Percentiles rank a stretch among this genome's conserved stretches.
phyloP scores from a whole-genome alignment of 2,797 vertebrate species.

The Steatocranus sp. region DNA sequence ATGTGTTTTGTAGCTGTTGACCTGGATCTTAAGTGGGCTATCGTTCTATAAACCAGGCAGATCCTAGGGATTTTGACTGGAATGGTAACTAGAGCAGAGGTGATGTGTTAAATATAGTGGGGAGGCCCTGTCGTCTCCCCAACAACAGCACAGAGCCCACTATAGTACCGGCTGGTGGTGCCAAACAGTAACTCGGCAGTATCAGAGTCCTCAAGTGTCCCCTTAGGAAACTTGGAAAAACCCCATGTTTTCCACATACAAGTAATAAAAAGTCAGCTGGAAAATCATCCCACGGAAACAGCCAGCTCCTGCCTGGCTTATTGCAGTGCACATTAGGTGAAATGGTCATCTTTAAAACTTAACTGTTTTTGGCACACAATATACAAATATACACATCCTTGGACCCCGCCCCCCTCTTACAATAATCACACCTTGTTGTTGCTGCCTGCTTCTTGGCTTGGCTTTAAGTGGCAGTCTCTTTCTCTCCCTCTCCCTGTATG shows the following conservation, averaged over 20 bases:
- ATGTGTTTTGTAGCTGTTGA: not conserved
- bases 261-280: not conserved
- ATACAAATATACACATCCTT: not conserved
- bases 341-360: not conserved
- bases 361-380: not conserved
- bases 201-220: slow-evolving; percentile 19
- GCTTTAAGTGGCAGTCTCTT: slow-evolving; percentile 6
- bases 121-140: slow-evolving; percentile 40
- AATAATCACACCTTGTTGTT: slow-evolving; percentile 33
- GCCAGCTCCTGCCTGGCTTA: not conserved
- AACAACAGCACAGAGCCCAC: slow-evolving; percentile 49
- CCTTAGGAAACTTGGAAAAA: not conserved
- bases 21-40: not conserved
- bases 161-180: not conserved
- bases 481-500: slow-evolving; percentile 18
- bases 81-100: slow-evolving; percentile 49
- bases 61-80: slow-evolving; percentile 9
- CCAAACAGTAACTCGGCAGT: slow-evolving; percentile 1
- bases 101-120: slow-evolving; percentile 63
- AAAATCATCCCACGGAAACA: not conserved
- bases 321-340: not conserved
- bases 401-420: not conserved
- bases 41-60: slow-evolving; percentile 1
- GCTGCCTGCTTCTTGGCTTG: slow-evolving; percentile 33
- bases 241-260: not conserved